Conservation (phyloP, 2,113 vertebrate species). For the Pseudopodoces humilis region DNA sequence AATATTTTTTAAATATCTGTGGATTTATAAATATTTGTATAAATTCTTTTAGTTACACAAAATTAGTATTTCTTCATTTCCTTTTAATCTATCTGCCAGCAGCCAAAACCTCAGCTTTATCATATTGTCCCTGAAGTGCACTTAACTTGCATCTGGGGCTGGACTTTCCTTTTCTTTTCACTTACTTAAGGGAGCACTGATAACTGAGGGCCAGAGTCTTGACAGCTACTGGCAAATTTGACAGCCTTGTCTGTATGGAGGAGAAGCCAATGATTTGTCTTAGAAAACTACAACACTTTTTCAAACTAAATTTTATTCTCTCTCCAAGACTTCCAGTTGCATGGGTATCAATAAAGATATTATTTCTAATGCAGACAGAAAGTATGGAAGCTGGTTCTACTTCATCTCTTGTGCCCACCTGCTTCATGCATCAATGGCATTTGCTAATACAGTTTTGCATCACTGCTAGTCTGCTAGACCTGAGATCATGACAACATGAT, state of each 20-base stretch:
- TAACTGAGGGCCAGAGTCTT: neutral
- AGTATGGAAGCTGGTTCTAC: neutral
- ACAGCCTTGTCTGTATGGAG: neutral
- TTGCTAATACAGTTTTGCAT: neutral
- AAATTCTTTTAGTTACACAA: neutral
- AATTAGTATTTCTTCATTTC: neutral
- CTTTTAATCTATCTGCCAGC: neutral
- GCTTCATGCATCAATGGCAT: neutral
- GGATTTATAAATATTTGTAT: neutral
- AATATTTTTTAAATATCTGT: neutral
- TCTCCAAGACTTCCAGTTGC: neutral
- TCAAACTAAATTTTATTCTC: neutral
- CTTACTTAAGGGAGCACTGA: neutral
- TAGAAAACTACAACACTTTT: neutral
- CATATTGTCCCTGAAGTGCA: conserved; percentile 2
- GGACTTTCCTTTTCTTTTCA: conserved; percentile 19
- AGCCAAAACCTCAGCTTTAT: conserved; percentile 5
- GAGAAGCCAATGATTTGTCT: neutral
- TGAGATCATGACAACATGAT: neutral
- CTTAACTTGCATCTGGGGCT: conserved; percentile 39
- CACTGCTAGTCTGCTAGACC: neutral
- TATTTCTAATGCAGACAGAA: neutral
- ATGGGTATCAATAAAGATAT: neutral
- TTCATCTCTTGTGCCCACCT: neutral
- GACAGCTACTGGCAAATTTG: neutral